Percentiles rank a stretch among this genome's conserved stretches.
These are phyloP conservation scores for Peromyscus attwateri DNA, from an alignment of 2,797 vertebrate species.

Conservation along the genomic window DNA sequence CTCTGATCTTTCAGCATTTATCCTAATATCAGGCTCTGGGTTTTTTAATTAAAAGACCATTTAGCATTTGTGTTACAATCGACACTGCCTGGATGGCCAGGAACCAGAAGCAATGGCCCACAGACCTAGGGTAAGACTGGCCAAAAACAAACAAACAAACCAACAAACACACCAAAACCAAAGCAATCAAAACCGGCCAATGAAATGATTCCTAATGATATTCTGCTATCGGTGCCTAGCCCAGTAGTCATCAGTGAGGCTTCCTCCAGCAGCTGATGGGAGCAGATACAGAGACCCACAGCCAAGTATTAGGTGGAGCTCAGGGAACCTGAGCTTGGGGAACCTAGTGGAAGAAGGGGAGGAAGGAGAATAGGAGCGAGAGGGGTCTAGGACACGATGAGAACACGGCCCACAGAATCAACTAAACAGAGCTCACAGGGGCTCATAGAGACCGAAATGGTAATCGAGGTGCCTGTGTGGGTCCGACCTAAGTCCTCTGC, in stretches of 20 bases:
- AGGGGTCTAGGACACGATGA: neutral
- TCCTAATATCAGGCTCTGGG: no score
- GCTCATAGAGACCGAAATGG: neutral
- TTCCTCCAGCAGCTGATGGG: neutral
- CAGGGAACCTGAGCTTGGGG: no score
- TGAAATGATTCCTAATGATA: neutral
- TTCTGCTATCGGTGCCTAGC: neutral
- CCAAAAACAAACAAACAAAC: neutral
- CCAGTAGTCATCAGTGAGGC: neutral
- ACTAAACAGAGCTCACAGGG: neutral
- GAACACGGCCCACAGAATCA: neutral
- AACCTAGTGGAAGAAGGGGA: no score
- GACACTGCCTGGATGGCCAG: neutral
- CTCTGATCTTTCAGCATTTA: no score
- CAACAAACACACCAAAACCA: neutral
- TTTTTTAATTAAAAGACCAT: no score
- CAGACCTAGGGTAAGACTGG: neutral
- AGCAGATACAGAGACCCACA: neutral
- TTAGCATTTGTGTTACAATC: no score
- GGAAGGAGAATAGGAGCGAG: neutral
- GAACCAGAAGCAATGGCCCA: neutral
- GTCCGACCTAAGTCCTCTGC: neutral
- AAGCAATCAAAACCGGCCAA: neutral
- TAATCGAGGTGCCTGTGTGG: no score
- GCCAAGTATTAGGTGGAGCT: neutral